Evolutionary conservation across 64 coral and sea anemone species (phyloP), one percentile per base, ranked within the genome.

Genomic region (Exaiptasia diaphana): DNA sequence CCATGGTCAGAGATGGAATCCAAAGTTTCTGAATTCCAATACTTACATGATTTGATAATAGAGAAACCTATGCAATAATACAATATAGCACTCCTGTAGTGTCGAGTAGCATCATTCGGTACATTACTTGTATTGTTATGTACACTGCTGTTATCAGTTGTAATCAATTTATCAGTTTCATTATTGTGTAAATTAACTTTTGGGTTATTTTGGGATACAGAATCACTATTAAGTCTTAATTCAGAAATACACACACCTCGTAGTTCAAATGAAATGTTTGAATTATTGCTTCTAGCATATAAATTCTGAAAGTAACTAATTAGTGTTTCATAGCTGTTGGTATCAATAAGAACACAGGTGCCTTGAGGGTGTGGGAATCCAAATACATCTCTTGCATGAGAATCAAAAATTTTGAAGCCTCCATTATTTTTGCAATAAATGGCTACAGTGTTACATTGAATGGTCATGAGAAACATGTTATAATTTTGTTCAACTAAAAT

Each of bases 321-420:
- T 53, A 82, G 36, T 42, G 17, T 49, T 38, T 61, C 53, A 21
- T 73, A 72, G 20, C 21, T 58, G 25, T 81, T 35, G 22, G 82
- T 35, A 37, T 81, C 64, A 26, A 87, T 35, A n/a, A 87, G 44
- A 54, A 87, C 74, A 79, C 85, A 87, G 39, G 85, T 88, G 33
- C 74, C 74, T 69, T 80, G 60, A 70, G 85, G 85, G 40, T 71
- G 74, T 43, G 33, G 32, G 29, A 88, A 39, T 38, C 85, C 85
- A 56, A 80, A 71, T 71, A 40, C 67, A 72, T 88, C 75, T 69
- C 65, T 56, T 30, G 85, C 85, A 88, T 88, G 85, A 60, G 68
- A 85, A 62, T 62, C 82, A 50, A 85, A 67, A 38, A 75, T 68
- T 34, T 88, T 88, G 36, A 90, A 82, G 24, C 24, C 42, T 15